Conservation (phyloP, 2,113 vertebrate genomes). For the Amphiprion percula region DNA sequence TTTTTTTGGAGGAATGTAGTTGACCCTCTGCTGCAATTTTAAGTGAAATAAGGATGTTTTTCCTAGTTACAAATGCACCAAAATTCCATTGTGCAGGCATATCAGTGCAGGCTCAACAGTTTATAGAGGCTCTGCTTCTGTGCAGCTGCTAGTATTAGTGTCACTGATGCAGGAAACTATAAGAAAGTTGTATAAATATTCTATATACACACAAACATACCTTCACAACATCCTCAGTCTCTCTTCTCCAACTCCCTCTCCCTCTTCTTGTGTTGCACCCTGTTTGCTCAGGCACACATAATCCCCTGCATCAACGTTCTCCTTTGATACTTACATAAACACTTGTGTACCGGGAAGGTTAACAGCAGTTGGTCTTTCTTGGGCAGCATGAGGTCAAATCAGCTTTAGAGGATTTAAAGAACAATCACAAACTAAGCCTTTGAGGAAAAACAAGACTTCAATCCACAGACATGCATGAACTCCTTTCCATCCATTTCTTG, state of each 20-base stretch:
- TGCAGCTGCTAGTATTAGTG: constrained; percentile 1
- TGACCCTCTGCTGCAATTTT: constrained; percentile 4
- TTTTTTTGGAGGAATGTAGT: constrained; percentile 1
- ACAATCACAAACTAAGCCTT: constrained; percentile 57
- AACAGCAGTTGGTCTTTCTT: constrained; percentile 61
- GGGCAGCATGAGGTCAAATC: constrained; percentile 45
- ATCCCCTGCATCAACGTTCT: constrained; percentile 51
- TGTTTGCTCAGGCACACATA: constrained; percentile 27
- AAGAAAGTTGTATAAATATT: background rate
- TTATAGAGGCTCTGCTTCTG: background rate
- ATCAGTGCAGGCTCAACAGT: background rate
- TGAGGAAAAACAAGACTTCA: constrained; percentile 29
- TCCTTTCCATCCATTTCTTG: constrained; percentile 2
- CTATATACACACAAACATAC: background rate
- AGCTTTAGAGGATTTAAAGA: constrained; percentile 62
- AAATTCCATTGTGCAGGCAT: background rate
- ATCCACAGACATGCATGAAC: constrained; percentile 14
- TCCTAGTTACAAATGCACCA: background rate
- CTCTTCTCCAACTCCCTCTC: background rate
- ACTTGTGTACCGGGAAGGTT: constrained; percentile 39
- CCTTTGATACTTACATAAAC: constrained; percentile 50
- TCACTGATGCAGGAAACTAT: constrained; percentile 16
- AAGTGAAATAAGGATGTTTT: background rate
- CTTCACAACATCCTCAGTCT: background rate
- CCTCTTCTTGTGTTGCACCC: background rate